Base-by-base conservation (phyloP, 2,888 invertebrate genomes). In the Acheta domesticus region DNA sequence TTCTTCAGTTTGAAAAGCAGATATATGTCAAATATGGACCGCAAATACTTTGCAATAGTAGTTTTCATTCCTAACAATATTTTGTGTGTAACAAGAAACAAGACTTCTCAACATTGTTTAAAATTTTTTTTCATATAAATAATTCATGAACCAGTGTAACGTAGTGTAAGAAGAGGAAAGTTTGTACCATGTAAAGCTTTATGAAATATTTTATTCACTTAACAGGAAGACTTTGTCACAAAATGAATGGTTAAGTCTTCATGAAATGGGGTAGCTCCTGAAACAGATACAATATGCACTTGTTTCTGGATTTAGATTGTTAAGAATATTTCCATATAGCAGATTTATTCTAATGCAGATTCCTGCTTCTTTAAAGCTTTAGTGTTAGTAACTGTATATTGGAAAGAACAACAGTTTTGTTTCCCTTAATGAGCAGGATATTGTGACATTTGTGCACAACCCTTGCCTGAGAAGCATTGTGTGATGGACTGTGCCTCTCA, bases 291-390 rank as follows among this genome's bases (percentile, higher is more conserved):
- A 62, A 62, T 62, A 62, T 62, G 62, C 14, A 62, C 8, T 5
- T 62, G 62, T 19, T 62, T 62, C n/a, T 62, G 62, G 62, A 62
- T 62, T 14, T 62, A 62, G 62, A 62, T 62, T 62, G 14, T 62
- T 62, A 62, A 62, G 14, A 62, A n/a, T 62, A 62, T 19, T 62
- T 62, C n/a, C 16, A 62, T 62, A 62, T 62, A 62, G 62, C 62
- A 19, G 62, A 62, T 62, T 19, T 19, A 62, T n/a, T 62, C 62
- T 62, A 62, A 62, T 62, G 14, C 16, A 62, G 62, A n/a, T 62
- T 62, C 62, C 62, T 62, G 62, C 62, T n/a, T 62, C 62, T 62
- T 62, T 62, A 62, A 62, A 62, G 62, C 62, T 62, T 62, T 62
- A 62, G 62, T 62, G 62, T 62, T 62, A 62, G 62, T 62, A 62